Base-by-base conservation (phyloP, 2,113 vertebrate genomes). In the Lepus europaeus region DNA sequence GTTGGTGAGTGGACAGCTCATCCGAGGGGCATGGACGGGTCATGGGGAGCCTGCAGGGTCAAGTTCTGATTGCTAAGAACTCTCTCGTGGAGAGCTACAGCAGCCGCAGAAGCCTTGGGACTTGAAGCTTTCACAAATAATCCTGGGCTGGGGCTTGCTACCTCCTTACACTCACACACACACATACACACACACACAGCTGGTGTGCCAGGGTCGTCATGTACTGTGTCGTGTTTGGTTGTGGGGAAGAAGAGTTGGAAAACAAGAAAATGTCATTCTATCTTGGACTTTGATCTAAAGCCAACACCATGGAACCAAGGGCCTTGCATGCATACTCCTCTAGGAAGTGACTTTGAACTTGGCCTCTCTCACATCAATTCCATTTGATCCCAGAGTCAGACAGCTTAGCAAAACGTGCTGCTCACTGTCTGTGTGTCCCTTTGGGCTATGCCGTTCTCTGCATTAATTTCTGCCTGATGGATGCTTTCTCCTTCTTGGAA, bases 51-150 rank as follows among this genome's bases (percentile, higher is more conserved):
- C 88, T 61, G 90, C 95, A 95, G 85, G 93, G 79, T 93, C 51
- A 82, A 83, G 91, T 77, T 93, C 91, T 97, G 39, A 93, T 96
- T 96, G 97, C 96, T 96, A 95, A 98, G 95, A 36, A 72, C 31
- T 36, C 96, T 97, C 96, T 86, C 83, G 29, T 0, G 0, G 92
- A 90, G 94, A 81, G 72, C 91, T 64, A 93, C 25, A 93, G 87
- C 91, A 93, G 89, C 61, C 96, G 90, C 87, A 94, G 69, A 95
- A 96, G 73, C 84, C 27, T 61, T 31, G 49, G 31, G 66, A 76
- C 53, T 78, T 59, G 68, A 84, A 51, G 87, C 39, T 81, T 91
- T 89, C 14, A 14, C n/a, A 66, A 76, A 82, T 45, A 39, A 88
- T 33, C 23, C n/a, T 29, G 66, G 25, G 63, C 69, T 59, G 49